phyloP scores from a whole-genome alignment of 37 sponge, comb jelly and placozoan genomes.

The Beroe ovata region DNA sequence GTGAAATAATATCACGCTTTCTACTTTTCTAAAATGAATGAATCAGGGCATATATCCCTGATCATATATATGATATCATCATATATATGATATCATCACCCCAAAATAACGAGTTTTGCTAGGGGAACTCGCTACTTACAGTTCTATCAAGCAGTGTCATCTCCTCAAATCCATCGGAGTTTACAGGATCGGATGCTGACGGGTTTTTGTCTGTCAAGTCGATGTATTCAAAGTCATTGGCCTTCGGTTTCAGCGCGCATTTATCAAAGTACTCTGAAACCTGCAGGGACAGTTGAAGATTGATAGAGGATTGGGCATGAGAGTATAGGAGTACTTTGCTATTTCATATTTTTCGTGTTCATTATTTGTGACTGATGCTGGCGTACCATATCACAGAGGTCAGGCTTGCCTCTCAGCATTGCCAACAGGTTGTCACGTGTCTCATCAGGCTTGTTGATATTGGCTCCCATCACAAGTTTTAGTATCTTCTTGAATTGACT shows the following conservation, averaged over 20 bases:
- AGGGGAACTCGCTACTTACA: too few species aligned
- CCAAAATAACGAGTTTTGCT: too few species aligned
- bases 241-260: not conserved
- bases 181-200: not conserved
- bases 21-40: too few species aligned
- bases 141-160: slow-evolving; percentile 9
- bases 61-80: too few species aligned
- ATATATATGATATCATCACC: too few species aligned
- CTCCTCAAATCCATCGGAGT: slow-evolving; percentile 51
- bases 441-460: not conserved
- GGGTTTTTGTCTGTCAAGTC: slow-evolving; percentile 44
- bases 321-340: too few species aligned
- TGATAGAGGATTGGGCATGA: too few species aligned
- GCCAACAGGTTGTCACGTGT: slow-evolving; percentile 2
- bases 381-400: slow-evolving; percentile 18
- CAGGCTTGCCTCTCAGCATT: slow-evolving; percentile 56
- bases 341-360: too few species aligned
- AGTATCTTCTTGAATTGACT: slow-evolving; percentile 18
- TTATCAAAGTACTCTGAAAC: slow-evolving; percentile 30
- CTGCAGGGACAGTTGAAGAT: too few species aligned
- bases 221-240: slow-evolving; percentile 56
- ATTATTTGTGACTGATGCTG: too few species aligned
- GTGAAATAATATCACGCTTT: too few species aligned
- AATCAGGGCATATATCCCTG: too few species aligned
- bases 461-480: slow-evolving; percentile 11